phyloP scores from a whole-genome alignment of 1,140 invertebrate genomes.

The Procambarus clarkii region DNA sequence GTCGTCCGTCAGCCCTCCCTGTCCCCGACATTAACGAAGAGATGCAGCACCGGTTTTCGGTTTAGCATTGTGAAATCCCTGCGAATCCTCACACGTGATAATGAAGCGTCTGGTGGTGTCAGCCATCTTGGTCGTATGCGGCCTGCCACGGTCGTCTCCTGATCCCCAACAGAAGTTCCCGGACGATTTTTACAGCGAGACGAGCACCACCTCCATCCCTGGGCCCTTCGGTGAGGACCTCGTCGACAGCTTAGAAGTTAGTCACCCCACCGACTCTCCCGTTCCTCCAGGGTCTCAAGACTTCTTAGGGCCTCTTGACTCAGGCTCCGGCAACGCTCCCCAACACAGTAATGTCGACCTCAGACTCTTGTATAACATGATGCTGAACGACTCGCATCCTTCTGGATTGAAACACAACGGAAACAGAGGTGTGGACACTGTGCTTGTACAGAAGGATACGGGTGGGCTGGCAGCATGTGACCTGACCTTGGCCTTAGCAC shows the following conservation, averaged over 20 bases:
- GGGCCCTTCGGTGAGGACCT: not conserved
- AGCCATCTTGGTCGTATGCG: not conserved
- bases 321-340: not conserved
- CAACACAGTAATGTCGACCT: slow-evolving; percentile 30
- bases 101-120: slow-evolving; percentile 17
- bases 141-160: not conserved
- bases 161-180: slow-evolving; percentile 44
- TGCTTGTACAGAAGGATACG: not conserved
- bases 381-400: slow-evolving; percentile 7
- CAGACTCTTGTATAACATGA: slow-evolving; percentile 5
- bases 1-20: not conserved
- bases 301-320: not conserved
- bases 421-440: not conserved
- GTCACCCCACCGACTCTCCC: not conserved
- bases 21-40: not conserved
- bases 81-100: not conserved
- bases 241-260: not conserved
- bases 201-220: not conserved
- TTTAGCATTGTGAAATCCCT: not conserved
- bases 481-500: not conserved
- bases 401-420: not conserved
- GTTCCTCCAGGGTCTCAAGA: not conserved
- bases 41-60: not conserved
- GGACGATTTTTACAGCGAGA: slow-evolving; percentile 30
- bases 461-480: not conserved